Conservation (phyloP, 2,888 invertebrate genomes). For the Chromoteleia sp. region DNA sequence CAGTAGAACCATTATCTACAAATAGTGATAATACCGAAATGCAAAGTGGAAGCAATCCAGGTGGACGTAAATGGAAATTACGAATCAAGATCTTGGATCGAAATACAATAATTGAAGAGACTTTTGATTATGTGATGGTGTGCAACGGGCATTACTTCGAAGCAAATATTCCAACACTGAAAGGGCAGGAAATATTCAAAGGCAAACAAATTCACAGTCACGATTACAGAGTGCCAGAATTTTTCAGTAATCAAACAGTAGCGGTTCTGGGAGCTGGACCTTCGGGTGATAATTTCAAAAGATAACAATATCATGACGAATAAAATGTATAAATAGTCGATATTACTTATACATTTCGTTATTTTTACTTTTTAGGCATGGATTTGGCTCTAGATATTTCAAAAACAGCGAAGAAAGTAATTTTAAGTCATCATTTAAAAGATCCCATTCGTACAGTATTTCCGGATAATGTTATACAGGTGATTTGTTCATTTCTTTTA, state of each 20-base stretch:
- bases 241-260: slow-evolving; percentile 79
- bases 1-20: slow-evolving; percentile 74
- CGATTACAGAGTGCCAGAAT: slow-evolving; percentile 82
- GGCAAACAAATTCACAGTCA: slow-evolving; percentile 83
- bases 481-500: slow-evolving; percentile 56
- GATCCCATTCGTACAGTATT: slow-evolving; percentile 88
- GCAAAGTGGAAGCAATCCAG: slow-evolving; percentile 11
- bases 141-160: slow-evolving; percentile 86
- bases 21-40: background rate
- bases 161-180: slow-evolving; percentile 84
- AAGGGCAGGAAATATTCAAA: slow-evolving; percentile 83
- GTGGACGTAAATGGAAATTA: slow-evolving; percentile 79
- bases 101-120: slow-evolving; percentile 74
- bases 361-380: slow-evolving; percentile 76
- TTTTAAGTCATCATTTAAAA: slow-evolving; percentile 89
- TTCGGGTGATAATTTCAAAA: slow-evolving; percentile 77
- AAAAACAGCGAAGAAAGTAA: slow-evolving; percentile 84
- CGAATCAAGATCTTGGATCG: slow-evolving; percentile 79
- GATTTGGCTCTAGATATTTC: slow-evolving; percentile 84
- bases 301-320: too few relatives aligned
- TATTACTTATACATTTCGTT: background rate
- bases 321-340: too few relatives aligned
- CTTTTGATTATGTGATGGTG: slow-evolving; percentile 83
- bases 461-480: slow-evolving; percentile 87
- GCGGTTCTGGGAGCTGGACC: slow-evolving; percentile 84